Conservation (phyloP, 2,888 invertebrate genomes). For the Hydrotaea cyrtoneurina region DNA sequence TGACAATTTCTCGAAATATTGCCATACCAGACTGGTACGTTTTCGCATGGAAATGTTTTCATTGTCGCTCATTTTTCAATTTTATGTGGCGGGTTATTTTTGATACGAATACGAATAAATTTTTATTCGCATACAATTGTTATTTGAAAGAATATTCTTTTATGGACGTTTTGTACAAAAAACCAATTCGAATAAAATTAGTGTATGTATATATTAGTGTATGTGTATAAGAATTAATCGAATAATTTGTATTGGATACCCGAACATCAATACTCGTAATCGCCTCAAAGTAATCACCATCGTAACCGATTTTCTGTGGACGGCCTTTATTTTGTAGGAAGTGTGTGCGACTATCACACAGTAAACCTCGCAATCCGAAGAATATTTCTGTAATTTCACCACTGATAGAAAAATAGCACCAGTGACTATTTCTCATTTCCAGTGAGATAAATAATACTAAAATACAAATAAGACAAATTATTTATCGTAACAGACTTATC, state of each 20-base stretch:
- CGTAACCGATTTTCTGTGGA: too few relatives aligned
- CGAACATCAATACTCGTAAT: constrained; percentile 20
- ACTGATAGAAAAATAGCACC: too few relatives aligned
- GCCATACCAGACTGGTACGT: constrained; percentile 68
- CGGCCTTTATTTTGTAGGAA: too few relatives aligned
- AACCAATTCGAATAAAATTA: constrained; percentile 59
- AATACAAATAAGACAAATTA: too few relatives aligned
- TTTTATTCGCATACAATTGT: constrained; percentile 50
- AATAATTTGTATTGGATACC: not conserved
- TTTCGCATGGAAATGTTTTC: constrained; percentile 49
- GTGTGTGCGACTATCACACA: too few relatives aligned
- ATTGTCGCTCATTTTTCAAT: constrained; percentile 55
- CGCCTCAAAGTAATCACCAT: too few relatives aligned
- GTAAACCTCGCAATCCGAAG: too few relatives aligned
- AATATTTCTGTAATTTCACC: too few relatives aligned
- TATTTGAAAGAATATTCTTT: constrained; percentile 31
- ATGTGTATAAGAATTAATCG: constrained; percentile 41
- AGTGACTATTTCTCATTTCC: too few relatives aligned
- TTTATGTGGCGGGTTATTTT: not conserved
- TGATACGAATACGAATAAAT: constrained; percentile 50
- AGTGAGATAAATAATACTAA: too few relatives aligned
- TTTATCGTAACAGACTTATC: too few relatives aligned
- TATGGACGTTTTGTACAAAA: constrained; percentile 11
- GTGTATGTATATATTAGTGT: constrained; percentile 53
- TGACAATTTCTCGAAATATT: constrained; percentile 70